phyloP scores from a whole-genome alignment of 2,888 invertebrate species.

The Fabriciana adippe region DNA sequence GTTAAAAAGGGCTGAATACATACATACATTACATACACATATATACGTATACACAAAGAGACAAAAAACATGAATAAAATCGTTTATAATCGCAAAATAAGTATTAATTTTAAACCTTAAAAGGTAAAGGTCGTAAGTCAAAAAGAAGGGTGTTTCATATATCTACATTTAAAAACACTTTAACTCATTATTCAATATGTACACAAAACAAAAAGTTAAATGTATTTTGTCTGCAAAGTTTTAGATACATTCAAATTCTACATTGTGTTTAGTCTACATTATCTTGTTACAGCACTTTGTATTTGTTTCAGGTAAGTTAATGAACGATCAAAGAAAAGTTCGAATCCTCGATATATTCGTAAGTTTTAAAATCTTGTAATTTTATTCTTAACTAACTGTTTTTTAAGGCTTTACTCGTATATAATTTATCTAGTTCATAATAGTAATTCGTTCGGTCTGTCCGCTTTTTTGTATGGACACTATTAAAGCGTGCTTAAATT shows the following conservation, averaged over 20 bases:
- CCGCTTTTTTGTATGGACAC: too few relatives aligned
- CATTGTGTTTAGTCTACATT: background rate
- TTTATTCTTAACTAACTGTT: background rate
- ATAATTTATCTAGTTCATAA: too few relatives aligned
- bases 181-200: background rate
- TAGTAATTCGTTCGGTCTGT: too few relatives aligned
- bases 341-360: background rate
- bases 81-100: too few relatives aligned
- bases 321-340: background rate
- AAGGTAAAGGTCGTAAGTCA: too few relatives aligned
- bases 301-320: constrained; percentile 18
- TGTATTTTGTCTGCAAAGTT: constrained; percentile 22
- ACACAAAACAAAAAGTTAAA: background rate
- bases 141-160: background rate
- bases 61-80: too few relatives aligned
- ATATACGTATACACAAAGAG: too few relatives aligned
- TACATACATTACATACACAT: too few relatives aligned
- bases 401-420: background rate
- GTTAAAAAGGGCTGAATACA: too few relatives aligned
- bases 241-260: background rate
- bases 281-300: background rate
- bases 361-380: background rate
- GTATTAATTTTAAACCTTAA: too few relatives aligned
- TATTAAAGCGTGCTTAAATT: too few relatives aligned
- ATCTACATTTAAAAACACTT: background rate